Conservation (phyloP, 2,888 invertebrate species). For the Xestia xanthographa region DNA sequence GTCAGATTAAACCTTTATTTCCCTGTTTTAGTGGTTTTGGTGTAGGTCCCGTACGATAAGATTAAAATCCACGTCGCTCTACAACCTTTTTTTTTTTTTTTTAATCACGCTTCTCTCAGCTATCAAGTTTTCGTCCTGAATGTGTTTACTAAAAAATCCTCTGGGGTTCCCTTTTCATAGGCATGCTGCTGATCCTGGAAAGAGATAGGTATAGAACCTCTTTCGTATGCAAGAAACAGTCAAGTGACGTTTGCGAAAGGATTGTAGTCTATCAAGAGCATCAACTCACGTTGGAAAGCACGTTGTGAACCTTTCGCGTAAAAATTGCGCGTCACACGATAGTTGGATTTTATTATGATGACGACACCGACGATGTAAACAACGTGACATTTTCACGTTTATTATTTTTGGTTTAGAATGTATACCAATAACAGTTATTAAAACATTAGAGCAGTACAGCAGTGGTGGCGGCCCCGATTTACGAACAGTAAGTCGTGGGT, state of each 20-base stretch:
- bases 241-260: constrained; percentile 5
- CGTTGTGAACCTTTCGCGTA: constrained; percentile 13
- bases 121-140: background rate
- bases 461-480: too few species aligned
- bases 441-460: too few species aligned
- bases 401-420: background rate
- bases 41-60: background rate
- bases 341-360: background rate
- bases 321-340: constrained; percentile 10
- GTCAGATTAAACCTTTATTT: background rate
- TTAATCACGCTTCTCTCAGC: background rate
- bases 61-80: background rate
- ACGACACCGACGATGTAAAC: background rate
- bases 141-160: background rate
- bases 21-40: background rate
- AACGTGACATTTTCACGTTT: constrained; percentile 11
- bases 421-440: background rate
- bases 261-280: background rate
- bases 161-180: background rate
- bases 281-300: constrained; percentile 24
- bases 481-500: too few species aligned
- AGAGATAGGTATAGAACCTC: background rate
- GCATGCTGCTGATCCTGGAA: background rate
- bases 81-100: background rate
- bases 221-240: background rate